Base-by-base conservation (phyloP, 2,113 vertebrate species). In the Arvicanthis niloticus region DNA sequence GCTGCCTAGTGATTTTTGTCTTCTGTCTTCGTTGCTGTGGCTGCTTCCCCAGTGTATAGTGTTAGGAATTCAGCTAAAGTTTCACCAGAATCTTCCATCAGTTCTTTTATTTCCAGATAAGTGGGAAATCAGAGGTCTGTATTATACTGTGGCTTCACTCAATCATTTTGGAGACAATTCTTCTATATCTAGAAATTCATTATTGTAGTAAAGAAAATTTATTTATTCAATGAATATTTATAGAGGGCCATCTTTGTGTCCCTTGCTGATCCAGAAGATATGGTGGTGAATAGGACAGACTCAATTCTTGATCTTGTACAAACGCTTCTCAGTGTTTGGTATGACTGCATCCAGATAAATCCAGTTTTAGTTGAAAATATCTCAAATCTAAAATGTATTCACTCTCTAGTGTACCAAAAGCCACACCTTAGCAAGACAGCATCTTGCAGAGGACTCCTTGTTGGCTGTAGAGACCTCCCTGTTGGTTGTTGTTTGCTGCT, bases 141-240 rank as follows among this genome's bases (percentile, higher is more conserved):
- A 24, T 62, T 42, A 84, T 42, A 77, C 67, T 82, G 48, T 92
- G 72, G 40, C 60, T 91, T n/a, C 4, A 51, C 91, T 75, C 40
- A 40, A 87, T 85, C 37, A 9, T 89, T 88, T 81, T 40, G 24
- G 34, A 91, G 62, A 86, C 15, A 88, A 34, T 53, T 42, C 24
- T 53, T 78, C 19, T 58, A 15, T 81, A 53, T 91, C 45, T 94
- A n/a, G 34, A 72, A 84, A 81, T 80, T 94, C 37, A 93, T 85
- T 90, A 89, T 10, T 82, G 19, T 62, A 82, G 72, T 58, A 87
- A 81, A 88, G 29, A 82, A 93, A 31, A 9, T 40, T 87, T 6
- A 89, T 81, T 68, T 73, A 31, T 67, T 78, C n/a, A 82, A n/a
- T 60, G 81, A 40, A n/a, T 84, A 62, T 84, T 60, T 62, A 42